Evolutionary conservation across 2,113 vertebrate species (phyloP), one percentile per base, ranked within the genome.

Genomic region (Dicaeum eximium): DNA sequence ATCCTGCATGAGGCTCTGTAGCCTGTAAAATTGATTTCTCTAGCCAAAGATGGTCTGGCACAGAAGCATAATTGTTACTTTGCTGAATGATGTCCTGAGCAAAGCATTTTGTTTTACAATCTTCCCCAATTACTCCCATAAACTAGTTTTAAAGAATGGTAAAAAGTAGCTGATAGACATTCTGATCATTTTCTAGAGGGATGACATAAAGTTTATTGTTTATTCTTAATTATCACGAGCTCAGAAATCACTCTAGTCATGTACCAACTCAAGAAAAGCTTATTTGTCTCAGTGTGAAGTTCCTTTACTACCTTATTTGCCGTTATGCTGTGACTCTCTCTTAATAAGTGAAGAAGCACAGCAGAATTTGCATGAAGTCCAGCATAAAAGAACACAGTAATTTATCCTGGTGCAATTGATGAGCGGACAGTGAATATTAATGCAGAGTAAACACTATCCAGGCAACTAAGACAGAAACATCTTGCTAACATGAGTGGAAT

Each of bases 1-100:
- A 92, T 74, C 65, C 53, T 86, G 30, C 9, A 38, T 47, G 64
- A 90, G 33, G 50, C 38, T 96, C 83, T 90, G 74, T n/a, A 95
- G 83, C 57, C 86, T 70, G 73, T 75, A 91, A 85, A 86, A 95
- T 78, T 74, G 56, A 88, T 94, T 92, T 95, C 66, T 82, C 31
- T 79, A 78, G 70, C 54, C 33, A 11, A 92, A 72, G 45, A 86
- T 78, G 40, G 53, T 80, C 80, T 96, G 77, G 86, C 86, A 90
- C 81, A 92, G 80, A 91, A 92, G 42, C 16, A 28, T 92, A 91
- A 90, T 70, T 56, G 48, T 75, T 94, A 83, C 77, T 95, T 96
- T 94, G 86, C 81, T 94, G 88, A 95, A 81, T 79, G 77, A 67
- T 78, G 71, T 86, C 51, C 69, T 58, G 30, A 77, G 47, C 48